Evolutionary conservation across 2,888 invertebrate genomes (phyloP).

Genomic region (Lasioglossum villosulum): DNA sequence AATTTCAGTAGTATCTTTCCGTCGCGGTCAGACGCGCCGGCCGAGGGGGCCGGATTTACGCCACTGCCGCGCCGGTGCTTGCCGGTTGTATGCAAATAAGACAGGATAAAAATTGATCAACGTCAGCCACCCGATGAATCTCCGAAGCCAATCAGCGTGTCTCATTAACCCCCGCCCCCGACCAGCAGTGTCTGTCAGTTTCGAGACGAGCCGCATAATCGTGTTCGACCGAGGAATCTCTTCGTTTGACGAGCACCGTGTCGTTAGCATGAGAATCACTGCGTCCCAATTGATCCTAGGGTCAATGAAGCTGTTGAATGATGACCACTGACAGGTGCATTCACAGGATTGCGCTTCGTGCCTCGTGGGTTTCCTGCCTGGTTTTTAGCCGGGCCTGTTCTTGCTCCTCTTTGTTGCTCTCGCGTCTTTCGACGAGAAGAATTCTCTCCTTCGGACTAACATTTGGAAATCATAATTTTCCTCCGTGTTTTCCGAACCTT

Average conservation of each 20-base stretch:
- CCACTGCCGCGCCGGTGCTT: slow-evolving; percentile 66
- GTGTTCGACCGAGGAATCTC: slow-evolving; percentile 22
- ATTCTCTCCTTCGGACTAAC: neutral
- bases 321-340: slow-evolving; percentile 80
- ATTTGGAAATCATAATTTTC: no score
- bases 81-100: slow-evolving; percentile 78
- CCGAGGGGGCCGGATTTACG: slow-evolving; percentile 53
- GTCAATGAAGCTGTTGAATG: slow-evolving; percentile 81
- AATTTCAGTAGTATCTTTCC: slow-evolving; percentile 55
- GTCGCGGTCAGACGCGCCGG: slow-evolving; percentile 51
- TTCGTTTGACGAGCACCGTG: slow-evolving; percentile 47
- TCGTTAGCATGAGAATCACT: slow-evolving; percentile 76
- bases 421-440: slow-evolving; percentile 13
- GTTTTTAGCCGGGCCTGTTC: slow-evolving; percentile 56
- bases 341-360: slow-evolving; percentile 74
- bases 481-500: no score
- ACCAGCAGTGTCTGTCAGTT: slow-evolving; percentile 74
- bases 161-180: slow-evolving; percentile 79
- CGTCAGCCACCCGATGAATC: slow-evolving; percentile 77
- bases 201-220: slow-evolving; percentile 42
- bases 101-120: slow-evolving; percentile 77
- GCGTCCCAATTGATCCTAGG: slow-evolving; percentile 79
- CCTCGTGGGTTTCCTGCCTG: slow-evolving; percentile 64
- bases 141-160: slow-evolving; percentile 77
- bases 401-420: slow-evolving; percentile 33